Base-by-base conservation (phyloP, 2,888 invertebrate genomes). In the Aspidiotus rigidus region DNA sequence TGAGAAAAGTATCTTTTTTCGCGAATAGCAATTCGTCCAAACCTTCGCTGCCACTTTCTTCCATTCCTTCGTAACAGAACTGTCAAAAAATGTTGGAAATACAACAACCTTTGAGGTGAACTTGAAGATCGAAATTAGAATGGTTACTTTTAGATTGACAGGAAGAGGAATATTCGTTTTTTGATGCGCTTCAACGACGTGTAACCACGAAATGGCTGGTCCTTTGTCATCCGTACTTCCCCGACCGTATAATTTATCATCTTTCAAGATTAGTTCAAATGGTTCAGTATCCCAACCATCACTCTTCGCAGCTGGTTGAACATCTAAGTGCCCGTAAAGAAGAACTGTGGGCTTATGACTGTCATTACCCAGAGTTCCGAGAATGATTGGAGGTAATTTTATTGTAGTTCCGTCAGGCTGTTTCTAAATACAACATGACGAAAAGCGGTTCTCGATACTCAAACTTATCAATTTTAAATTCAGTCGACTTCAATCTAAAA, bases 31-130 rank as follows among this genome's bases (percentile, higher is more conserved):
- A 80, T 0, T 89, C 90, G 77, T 96, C 94, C 39, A 99, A 81
- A n/a, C 98, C 98, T 77, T 90, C 90, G 71, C 96, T 97, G 7
- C 97, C 97, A 71, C 89, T 90, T 78, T 99, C 98, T 79, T 98
- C 98, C 98, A 99, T 99, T 69, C 94, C 95, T 82, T 99, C 98
- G 77, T 98, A 90, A 13, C 93, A 85, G 79, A 98, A 97, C 84
- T 86, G 75, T 56, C 77, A 74, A 56, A 69, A 57, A 57, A 16
- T 15, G 16, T 16, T 16, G 3, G 7, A 57, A 57, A 11, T 57
- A 5, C 57, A 57, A 16, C 16, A 16, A 15, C 3, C 11, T 16
- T 16, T 57, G 57, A n/a, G n/a, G 7, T 57, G 2, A 17, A 54
- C 8, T 7, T n/a, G 41, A 55, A 49, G 2, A 15, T 17, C 57